Percentiles rank a stretch among this genome's conserved stretches.
These are phyloP conservation scores for Papilio glaucus DNA, from an alignment of 1,140 invertebrate genomes.

Conservation along the genomic window DNA sequence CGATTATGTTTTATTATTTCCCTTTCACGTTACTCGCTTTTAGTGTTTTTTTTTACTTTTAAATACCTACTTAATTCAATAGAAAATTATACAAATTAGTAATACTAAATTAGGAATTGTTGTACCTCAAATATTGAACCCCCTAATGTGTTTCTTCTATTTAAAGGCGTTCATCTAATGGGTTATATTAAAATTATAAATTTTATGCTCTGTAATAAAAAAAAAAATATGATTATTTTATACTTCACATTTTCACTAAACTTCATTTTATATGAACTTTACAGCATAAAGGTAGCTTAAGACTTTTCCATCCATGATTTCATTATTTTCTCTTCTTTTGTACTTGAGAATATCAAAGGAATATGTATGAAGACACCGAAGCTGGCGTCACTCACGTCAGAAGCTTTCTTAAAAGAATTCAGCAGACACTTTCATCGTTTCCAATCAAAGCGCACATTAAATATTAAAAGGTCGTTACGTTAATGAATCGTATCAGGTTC, in stretches of 20 bases:
- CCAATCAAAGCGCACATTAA: constrained; percentile 78
- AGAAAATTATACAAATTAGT: background rate
- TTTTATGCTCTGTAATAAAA: no score
- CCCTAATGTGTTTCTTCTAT: no score
- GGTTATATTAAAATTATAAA: no score
- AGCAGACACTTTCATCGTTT: constrained; percentile 66
- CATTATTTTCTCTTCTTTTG: background rate
- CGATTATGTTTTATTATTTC: constrained; percentile 1
- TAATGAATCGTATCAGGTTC: constrained; percentile 84
- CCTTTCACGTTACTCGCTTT: constrained; percentile 8
- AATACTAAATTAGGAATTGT: no score
- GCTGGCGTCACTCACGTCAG: constrained; percentile 33
- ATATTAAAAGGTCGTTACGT: constrained; percentile 82
- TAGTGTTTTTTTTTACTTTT: background rate
- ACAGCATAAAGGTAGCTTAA: background rate
- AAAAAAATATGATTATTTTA: no score
- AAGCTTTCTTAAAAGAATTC: constrained; percentile 42
- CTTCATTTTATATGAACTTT: no score
- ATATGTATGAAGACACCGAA: constrained; percentile 19
- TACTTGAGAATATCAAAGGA: background rate
- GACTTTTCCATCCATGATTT: background rate
- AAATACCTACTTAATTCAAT: background rate
- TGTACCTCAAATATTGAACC: no score
- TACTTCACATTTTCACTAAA: no score
- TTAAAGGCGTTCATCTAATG: no score